Evolutionary conservation across 2,888 invertebrate genomes (phyloP).

Genomic region (Callimorpha dominula): DNA sequence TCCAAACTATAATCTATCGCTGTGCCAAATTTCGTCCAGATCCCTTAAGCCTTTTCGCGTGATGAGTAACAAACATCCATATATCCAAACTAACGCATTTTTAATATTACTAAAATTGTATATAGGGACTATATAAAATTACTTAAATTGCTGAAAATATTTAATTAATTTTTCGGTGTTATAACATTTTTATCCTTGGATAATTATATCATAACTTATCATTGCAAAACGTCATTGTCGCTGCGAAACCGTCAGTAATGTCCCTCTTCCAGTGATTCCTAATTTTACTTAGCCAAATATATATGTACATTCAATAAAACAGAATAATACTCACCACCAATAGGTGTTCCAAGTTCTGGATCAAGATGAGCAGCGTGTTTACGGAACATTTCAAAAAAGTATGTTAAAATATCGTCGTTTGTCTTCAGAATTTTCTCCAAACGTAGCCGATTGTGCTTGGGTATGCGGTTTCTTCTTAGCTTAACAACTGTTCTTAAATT

Average conservation of each 20-base stretch:
- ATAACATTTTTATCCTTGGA: neutral
- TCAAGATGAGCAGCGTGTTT: conserved; percentile 15
- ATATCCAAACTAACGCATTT: too few species aligned
- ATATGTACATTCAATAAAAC: too few species aligned
- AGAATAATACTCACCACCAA: conserved; percentile 6
- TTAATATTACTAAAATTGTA: too few species aligned
- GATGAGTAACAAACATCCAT: too few species aligned
- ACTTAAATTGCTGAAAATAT: neutral
- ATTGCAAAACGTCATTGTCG: too few species aligned
- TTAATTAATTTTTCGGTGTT: too few species aligned
- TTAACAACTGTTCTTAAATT: conserved; percentile 9
- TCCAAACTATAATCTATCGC: too few species aligned
- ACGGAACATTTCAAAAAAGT: conserved; percentile 14
- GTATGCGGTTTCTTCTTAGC: neutral
- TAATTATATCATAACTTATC: neutral
- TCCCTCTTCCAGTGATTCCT: too few species aligned
- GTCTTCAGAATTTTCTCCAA: conserved; percentile 7
- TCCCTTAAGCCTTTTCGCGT: too few species aligned
- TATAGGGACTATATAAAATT: neutral
- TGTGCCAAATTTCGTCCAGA: too few species aligned
- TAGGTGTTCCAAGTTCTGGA: conserved; percentile 12
- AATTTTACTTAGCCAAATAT: too few species aligned
- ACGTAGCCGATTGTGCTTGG: neutral
- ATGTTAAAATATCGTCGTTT: conserved; percentile 8
- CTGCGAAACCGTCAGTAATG: too few species aligned